Conservation (phyloP, 2,888 invertebrate species). For the Prosapia bicincta region DNA sequence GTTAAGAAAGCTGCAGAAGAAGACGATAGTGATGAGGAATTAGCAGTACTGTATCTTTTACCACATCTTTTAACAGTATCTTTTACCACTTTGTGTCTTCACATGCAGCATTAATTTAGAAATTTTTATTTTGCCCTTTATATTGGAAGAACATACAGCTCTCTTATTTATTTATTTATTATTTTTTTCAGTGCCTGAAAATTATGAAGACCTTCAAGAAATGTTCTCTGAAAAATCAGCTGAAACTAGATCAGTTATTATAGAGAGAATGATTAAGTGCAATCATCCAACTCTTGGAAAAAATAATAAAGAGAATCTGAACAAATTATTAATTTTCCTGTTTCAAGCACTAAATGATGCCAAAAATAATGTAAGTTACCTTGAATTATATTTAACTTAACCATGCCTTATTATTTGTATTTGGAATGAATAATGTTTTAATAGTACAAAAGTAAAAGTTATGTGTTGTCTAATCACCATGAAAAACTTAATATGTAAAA, state of each 20-base stretch:
- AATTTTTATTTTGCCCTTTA: too few species aligned
- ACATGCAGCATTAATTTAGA: too few species aligned
- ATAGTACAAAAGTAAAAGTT: too few species aligned
- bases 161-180: too few species aligned
- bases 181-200: constrained; percentile 51
- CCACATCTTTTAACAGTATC: too few species aligned
- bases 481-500: too few species aligned
- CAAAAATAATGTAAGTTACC: constrained; percentile 26
- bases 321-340: constrained; percentile 68
- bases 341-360: constrained; percentile 74
- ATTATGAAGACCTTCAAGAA: constrained; percentile 60
- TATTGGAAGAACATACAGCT: too few species aligned
- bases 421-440: constrained; percentile 47
- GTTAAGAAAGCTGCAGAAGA: too few species aligned
- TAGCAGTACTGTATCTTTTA: too few species aligned
- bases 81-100: too few species aligned
- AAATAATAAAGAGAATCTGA: constrained; percentile 73
- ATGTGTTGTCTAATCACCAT: too few species aligned
- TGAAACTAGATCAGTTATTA: constrained; percentile 63
- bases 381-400: constrained; percentile 9
- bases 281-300: constrained; percentile 78
- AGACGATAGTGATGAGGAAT: too few species aligned
- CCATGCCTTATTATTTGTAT: constrained; percentile 49
- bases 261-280: constrained; percentile 82
- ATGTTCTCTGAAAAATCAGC: constrained; percentile 59